Base-by-base conservation (phyloP, 1,140 invertebrate genomes). In the Drosophila parvula region DNA sequence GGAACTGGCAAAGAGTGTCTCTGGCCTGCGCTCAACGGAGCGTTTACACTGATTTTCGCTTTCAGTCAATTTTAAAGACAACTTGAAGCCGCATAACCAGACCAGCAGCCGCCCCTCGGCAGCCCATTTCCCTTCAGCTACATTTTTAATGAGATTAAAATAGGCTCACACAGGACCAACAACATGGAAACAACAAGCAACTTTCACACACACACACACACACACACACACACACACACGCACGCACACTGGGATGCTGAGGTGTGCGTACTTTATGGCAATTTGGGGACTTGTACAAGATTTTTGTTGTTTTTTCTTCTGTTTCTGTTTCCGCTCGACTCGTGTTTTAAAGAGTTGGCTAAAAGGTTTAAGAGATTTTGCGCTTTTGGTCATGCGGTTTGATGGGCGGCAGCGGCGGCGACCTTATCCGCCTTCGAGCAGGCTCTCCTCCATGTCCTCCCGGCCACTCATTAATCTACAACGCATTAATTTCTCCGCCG, bases 141-240 rank as follows among this genome's bases (percentile, higher is more conserved):
- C 84, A 88, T 88, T 88, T 88, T 89, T 88, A 88, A 88, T 88
- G 80, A 89, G 84, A 88, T 88, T 89, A 88, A 88, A 89, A 86
- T 86, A 86, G 83, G 83, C 83, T 86, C 77, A 78, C 83, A 71
- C 76, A 86, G 78, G 80, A 73, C 64, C 79, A 82, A 43, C 48
- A 81, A 47, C 63, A 62, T 47, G 63, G 60, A 50, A 74, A 73
- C 61, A 68, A 53, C 69, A 74, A 74, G 36, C 65, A 69, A 74
- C 65, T 70, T 73, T 62, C 48, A 57, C 41, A 62, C 58, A 61
- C 43, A 48, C 61, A 50, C 59, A 56, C 44, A 51, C 60, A 51
- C 55, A 45, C 28, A 61, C 64, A 3, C 38, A 47, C 44, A 51
- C 12, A 50, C 59, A 56, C 44, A 51, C 60, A 51, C 55, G 50